phyloP scores from a whole-genome alignment of 2,797 vertebrate species.

The Peromyscus eremicus region DNA sequence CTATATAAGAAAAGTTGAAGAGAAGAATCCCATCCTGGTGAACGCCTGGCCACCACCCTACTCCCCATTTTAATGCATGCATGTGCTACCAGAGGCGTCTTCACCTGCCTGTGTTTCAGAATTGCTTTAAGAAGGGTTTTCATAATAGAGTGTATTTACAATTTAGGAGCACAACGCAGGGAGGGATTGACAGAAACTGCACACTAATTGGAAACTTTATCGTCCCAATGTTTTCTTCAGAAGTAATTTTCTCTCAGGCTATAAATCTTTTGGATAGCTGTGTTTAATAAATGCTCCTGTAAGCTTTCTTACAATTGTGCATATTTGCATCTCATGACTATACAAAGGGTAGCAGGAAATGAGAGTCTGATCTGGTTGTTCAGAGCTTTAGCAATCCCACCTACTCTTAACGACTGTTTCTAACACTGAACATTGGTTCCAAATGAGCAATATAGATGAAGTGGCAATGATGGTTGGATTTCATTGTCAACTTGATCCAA shows the following conservation, averaged over 20 bases:
- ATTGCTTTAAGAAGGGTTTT: not conserved
- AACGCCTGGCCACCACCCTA: not conserved
- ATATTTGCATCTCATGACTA: not conserved
- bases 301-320: not conserved
- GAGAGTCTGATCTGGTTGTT: not conserved
- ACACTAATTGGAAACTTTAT: not conserved
- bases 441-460: not conserved
- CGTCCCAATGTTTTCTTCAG: not conserved
- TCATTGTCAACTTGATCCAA: not conserved
- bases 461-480: too few species aligned
- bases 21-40: not conserved
- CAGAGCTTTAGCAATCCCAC: not conserved
- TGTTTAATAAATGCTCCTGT: not conserved
- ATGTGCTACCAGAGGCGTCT: not conserved
- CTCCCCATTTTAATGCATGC: not conserved
- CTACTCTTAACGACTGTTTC: not conserved
- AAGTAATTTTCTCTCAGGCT: not conserved
- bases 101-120: not conserved
- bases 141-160: not conserved
- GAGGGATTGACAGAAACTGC: not conserved
- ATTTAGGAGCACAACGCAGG: fast-evolving
- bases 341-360: too few species aligned
- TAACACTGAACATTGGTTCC: not conserved
- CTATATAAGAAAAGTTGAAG: not conserved
- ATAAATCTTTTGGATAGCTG: not conserved